Percentiles rank a stretch among this genome's conserved stretches.
These are phyloP conservation scores for Leuciscus idus DNA, from an alignment of 2,113 vertebrate genomes.

Conservation along the genomic window DNA sequence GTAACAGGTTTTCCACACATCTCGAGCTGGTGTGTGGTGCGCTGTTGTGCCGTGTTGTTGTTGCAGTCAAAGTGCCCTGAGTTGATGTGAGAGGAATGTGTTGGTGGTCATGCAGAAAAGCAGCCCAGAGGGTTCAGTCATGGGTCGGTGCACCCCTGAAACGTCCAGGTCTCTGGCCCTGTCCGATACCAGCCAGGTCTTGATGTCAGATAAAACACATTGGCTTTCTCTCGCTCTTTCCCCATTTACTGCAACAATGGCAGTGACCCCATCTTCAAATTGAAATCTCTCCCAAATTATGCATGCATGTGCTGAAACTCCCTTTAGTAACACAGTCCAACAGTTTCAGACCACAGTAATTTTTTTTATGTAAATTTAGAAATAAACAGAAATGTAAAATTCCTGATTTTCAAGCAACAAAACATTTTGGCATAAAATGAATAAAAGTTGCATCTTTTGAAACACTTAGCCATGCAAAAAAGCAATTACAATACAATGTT, in stretches of 20 bases:
- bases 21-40: not conserved
- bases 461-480: not conserved
- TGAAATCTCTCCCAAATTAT: constrained; percentile 21
- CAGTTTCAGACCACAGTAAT: not conserved
- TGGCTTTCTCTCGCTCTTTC: constrained; percentile 31
- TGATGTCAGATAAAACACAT: constrained; percentile 54
- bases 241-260: constrained; percentile 11
- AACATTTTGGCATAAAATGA: no score
- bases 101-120: constrained; percentile 50
- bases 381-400: not conserved
- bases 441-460: not conserved
- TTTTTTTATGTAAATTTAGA: not conserved
- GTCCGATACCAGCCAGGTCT: constrained; percentile 31
- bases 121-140: constrained; percentile 38
- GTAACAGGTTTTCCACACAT: not conserved
- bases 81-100: constrained; percentile 25
- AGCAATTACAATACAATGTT: not conserved
- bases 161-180: constrained; percentile 39
- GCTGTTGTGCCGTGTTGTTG: constrained; percentile 19
- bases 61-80: not conserved
- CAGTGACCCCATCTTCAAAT: constrained; percentile 20
- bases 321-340: constrained; percentile 7
- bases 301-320: not conserved
- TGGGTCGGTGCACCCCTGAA: constrained; percentile 50
- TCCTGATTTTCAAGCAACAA: not conserved